Evolutionary conservation across 2,888 invertebrate species (phyloP).

Genomic region (Heliconius charithonia): DNA sequence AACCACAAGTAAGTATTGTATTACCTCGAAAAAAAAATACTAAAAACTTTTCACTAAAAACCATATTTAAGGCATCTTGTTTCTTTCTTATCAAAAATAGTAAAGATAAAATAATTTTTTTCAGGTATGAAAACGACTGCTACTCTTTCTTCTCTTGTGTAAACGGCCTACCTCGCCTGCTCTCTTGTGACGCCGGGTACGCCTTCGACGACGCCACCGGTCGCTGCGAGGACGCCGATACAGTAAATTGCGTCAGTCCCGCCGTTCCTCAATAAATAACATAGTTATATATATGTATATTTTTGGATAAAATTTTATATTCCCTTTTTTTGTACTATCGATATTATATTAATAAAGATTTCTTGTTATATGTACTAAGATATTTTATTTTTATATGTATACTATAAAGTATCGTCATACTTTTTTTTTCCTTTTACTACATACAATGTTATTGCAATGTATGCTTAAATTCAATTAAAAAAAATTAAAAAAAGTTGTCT

Average conservation of each 20-base stretch:
- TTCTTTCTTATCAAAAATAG: background rate
- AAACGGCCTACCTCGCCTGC: constrained; percentile 56
- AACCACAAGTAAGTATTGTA: constrained; percentile 62
- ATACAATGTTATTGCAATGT: too few relatives aligned
- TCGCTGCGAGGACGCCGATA: constrained; percentile 57
- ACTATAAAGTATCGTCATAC: too few relatives aligned
- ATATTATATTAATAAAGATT: background rate
- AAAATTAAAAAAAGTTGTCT: too few relatives aligned
- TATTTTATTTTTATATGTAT: background rate
- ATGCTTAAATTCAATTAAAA: too few relatives aligned
- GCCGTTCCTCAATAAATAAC: background rate
- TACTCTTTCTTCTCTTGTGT: constrained; percentile 67
- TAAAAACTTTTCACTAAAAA: too few relatives aligned
- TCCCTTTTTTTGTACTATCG: background rate
- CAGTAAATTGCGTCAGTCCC: constrained; percentile 37
- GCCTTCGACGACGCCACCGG: constrained; percentile 60
- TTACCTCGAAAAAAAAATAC: background rate
- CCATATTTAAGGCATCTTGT: background rate
- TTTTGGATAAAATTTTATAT: background rate
- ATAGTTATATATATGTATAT: background rate
- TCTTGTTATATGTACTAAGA: background rate
- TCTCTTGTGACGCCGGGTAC: constrained; percentile 64
- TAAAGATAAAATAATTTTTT: constrained; percentile 20
- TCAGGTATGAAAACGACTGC: constrained; percentile 64
- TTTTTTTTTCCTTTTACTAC: too few relatives aligned